These are phyloP conservation scores for Diaprepes abbreviatus DNA, from an alignment of 2,888 invertebrate species.

Conservation along the genomic window DNA sequence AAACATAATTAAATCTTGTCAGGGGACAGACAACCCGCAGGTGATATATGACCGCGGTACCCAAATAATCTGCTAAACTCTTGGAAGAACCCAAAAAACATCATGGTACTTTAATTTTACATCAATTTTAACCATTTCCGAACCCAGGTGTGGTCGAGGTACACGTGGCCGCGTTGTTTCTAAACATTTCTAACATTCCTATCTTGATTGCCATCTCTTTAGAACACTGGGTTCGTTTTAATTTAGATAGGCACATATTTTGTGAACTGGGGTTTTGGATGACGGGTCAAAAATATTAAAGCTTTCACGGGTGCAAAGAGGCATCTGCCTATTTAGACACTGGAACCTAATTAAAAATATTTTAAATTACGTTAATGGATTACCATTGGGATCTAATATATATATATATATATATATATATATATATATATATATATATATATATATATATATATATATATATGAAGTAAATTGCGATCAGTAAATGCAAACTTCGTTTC, in stretches of 20 bases:
- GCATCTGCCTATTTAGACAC: constrained; percentile 6
- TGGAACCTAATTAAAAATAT: constrained; percentile 3
- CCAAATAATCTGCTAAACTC: constrained; percentile 47
- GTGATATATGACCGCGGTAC: constrained; percentile 42
- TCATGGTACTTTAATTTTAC: constrained; percentile 42
- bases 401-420: no score
- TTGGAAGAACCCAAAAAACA: constrained; percentile 42
- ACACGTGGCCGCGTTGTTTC: constrained; percentile 40
- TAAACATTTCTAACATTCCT: constrained; percentile 48
- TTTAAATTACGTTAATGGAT: no score
- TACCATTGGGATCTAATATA: no score
- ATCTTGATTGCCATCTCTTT: constrained; percentile 48
- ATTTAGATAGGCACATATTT: constrained; percentile 25
- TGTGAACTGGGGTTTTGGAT: constrained; percentile 1
- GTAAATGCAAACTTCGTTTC: no score
- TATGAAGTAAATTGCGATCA: no score
- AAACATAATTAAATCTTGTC: constrained; percentile 40
- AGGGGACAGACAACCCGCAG: constrained; percentile 10
- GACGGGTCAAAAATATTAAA: constrained; percentile 6
- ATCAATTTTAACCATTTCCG: constrained; percentile 37
- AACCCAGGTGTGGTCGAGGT: constrained; percentile 28
- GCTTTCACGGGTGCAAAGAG: not conserved
- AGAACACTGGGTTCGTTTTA: constrained; percentile 34
- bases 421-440: no score
- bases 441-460: no score